These are phyloP conservation scores for Melanaphis sacchari DNA, from an alignment of 1,140 invertebrate species.

Conservation along the genomic window DNA sequence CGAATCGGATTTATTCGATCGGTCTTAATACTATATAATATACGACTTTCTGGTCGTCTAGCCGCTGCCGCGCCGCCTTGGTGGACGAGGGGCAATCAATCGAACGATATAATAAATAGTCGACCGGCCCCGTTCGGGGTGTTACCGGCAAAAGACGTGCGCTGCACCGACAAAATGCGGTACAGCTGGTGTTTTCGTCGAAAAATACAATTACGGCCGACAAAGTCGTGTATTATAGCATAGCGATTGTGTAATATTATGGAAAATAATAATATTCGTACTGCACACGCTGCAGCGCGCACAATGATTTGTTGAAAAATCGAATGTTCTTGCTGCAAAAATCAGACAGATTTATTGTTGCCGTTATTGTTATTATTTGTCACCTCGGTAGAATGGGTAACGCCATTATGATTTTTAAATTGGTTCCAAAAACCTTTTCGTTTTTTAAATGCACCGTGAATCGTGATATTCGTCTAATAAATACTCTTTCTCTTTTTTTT, in stretches of 20 bases:
- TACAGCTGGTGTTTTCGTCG: not conserved
- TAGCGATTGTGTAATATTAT: not conserved
- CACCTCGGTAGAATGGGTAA: not conserved
- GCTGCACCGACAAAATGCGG: constrained; percentile 13
- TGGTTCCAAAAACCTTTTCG: not conserved
- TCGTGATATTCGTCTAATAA: not conserved
- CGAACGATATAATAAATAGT: not conserved
- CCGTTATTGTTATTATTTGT: not conserved
- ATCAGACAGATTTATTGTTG: constrained; percentile 5
- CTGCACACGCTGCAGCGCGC: not conserved
- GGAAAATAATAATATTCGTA: not conserved
- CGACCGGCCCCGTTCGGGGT: not conserved
- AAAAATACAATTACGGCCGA: not conserved
- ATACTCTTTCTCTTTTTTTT: not conserved
- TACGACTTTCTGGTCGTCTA: not conserved
- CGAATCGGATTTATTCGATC: not conserved
- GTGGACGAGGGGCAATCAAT: not conserved
- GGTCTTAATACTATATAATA: not conserved
- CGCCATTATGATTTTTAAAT: not conserved
- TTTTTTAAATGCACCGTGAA: not conserved
- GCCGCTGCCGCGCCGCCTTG: too few relatives aligned
- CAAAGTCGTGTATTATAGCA: not conserved
- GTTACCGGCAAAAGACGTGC: constrained; percentile 29
- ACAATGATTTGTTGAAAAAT: constrained; percentile 9
- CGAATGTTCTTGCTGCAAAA: not conserved